Conservation (phyloP, 2,797 vertebrate genomes). For the Dromococcyx pavoninus region DNA sequence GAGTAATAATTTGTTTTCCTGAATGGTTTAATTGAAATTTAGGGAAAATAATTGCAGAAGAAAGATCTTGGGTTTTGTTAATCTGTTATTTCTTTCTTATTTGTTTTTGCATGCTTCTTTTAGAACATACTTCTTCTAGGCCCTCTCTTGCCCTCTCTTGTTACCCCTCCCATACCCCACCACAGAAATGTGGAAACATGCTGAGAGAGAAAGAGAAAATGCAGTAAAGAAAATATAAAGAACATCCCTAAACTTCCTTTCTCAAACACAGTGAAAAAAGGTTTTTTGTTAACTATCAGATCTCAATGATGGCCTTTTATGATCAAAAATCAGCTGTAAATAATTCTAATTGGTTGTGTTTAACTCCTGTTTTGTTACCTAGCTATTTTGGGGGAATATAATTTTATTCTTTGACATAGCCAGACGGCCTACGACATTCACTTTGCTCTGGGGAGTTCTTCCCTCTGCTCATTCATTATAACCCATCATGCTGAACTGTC, state of each 20-base stretch:
- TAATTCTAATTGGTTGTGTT: background rate
- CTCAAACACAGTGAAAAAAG: background rate
- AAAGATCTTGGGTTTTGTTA: constrained; percentile 34
- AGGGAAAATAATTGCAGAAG: constrained; percentile 50
- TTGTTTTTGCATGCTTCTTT: background rate
- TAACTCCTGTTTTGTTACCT: background rate
- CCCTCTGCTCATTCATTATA: background rate
- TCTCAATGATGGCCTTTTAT: background rate
- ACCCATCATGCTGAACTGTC: background rate
- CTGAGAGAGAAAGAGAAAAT: background rate
- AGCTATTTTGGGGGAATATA: background rate
- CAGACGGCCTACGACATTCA: background rate
- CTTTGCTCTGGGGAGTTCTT: background rate
- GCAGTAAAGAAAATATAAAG: background rate
- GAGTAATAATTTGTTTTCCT: constrained; percentile 54
- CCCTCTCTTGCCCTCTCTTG: background rate
- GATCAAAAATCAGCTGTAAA: background rate
- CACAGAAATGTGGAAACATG: background rate
- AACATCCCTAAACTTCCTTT: background rate
- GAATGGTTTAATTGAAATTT: constrained; percentile 43
- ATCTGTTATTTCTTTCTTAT: background rate
- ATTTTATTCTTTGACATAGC: background rate
- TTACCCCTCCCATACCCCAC: background rate
- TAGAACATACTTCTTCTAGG: background rate
- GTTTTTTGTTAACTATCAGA: background rate